Evolutionary conservation across 2,797 vertebrate genomes (phyloP).

Genomic region (Gymnodraco acuticeps): DNA sequence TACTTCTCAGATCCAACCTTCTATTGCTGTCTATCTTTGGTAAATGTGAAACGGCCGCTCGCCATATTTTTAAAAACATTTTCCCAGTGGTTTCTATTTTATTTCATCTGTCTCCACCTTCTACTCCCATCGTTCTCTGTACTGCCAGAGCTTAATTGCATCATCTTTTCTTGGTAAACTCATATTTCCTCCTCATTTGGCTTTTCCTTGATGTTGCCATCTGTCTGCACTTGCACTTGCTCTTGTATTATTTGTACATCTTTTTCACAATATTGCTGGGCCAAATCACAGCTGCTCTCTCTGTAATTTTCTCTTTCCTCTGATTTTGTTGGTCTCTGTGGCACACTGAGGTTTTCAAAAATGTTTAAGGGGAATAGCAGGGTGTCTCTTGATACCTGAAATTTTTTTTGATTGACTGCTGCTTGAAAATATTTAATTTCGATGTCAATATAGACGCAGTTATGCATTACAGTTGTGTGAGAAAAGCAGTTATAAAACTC

Average conservation of each 20-base stretch:
- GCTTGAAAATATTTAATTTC: slow-evolving; percentile 48
- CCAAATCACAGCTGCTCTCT: slow-evolving; percentile 57
- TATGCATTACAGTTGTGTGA: slow-evolving; percentile 36
- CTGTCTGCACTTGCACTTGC: slow-evolving; percentile 58
- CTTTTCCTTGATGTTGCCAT: slow-evolving; percentile 70
- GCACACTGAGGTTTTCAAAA: slow-evolving; percentile 18
- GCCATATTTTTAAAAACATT: slow-evolving; percentile 30
- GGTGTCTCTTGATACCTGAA: slow-evolving; percentile 33
- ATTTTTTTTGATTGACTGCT: slow-evolving; percentile 48
- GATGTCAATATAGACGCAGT: slow-evolving; percentile 46
- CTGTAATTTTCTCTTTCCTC: slow-evolving; percentile 51
- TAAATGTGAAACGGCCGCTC: slow-evolving; percentile 45
- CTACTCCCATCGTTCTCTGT: slow-evolving; percentile 56
- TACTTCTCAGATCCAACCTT: slow-evolving; percentile 52
- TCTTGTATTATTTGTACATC: slow-evolving; percentile 66
- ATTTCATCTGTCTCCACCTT: slow-evolving; percentile 62
- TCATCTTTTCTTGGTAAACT: slow-evolving; percentile 71
- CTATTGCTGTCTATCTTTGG: slow-evolving; percentile 52
- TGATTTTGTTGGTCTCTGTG: slow-evolving; percentile 21
- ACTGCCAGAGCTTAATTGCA: slow-evolving; percentile 68
- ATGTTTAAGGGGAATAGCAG: slow-evolving; percentile 37
- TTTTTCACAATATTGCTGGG: slow-evolving; percentile 47
- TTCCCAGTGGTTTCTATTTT: slow-evolving; percentile 58
- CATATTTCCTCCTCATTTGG: slow-evolving; percentile 73
- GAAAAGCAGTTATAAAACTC: slow-evolving; percentile 28